Conservation (phyloP, 2,888 invertebrate genomes). For the Sphinx pinastri region DNA sequence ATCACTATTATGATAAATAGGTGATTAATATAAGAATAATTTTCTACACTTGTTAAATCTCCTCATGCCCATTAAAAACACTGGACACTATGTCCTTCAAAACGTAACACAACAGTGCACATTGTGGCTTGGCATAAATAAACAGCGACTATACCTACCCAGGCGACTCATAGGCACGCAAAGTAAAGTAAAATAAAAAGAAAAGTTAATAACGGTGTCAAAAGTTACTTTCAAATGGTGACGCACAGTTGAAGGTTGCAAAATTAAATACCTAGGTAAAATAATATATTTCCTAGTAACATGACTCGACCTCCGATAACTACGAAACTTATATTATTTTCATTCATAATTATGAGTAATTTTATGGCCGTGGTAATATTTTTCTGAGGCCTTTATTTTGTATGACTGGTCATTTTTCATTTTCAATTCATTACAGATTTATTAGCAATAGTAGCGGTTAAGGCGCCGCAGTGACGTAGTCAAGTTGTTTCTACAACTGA, state of each 20-base stretch:
- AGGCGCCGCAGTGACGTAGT: neutral
- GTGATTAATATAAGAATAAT: too few relatives aligned
- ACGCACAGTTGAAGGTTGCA: neutral
- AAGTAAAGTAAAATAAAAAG: too few relatives aligned
- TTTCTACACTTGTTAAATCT: too few relatives aligned
- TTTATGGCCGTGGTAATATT: neutral
- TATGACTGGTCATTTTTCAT: conserved; percentile 3
- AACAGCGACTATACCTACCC: too few relatives aligned
- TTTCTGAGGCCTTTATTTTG: neutral
- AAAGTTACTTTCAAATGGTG: conserved; percentile 1
- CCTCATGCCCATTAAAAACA: too few relatives aligned
- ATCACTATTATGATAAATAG: too few relatives aligned
- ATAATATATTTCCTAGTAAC: conserved; percentile 2
- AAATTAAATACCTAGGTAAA: conserved; percentile 5
- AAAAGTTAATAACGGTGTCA: neutral
- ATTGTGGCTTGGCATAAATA: too few relatives aligned
- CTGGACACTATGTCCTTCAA: too few relatives aligned
- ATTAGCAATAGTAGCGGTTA: neutral
- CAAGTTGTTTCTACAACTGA: too few relatives aligned
- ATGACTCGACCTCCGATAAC: conserved; percentile 3
- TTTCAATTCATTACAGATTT: neutral
- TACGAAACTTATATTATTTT: neutral
- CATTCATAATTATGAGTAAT: conserved; percentile 6
- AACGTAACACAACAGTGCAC: too few relatives aligned
- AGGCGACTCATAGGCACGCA: too few relatives aligned